Percentiles rank a stretch among this genome's conserved stretches.
These are phyloP conservation scores for Muschampia plurimacula DNA, from an alignment of 2,888 invertebrate species.

Conservation along the genomic window DNA sequence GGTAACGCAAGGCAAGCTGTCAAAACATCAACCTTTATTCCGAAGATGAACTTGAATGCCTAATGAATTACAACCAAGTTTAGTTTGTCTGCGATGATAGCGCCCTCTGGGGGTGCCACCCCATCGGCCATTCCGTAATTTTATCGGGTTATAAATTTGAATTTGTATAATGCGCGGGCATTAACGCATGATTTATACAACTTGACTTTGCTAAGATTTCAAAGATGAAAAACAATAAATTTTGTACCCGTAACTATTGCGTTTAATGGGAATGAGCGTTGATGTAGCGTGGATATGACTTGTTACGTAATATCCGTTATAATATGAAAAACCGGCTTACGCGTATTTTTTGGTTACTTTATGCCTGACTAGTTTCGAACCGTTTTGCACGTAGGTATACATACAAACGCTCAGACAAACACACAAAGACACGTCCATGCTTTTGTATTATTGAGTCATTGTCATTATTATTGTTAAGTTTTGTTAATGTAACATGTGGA, in stretches of 20 bases:
- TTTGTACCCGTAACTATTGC: constrained; percentile 82
- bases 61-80: constrained; percentile 80
- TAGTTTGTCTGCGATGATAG: constrained; percentile 65
- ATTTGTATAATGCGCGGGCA: constrained; percentile 84
- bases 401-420: too few relatives aligned
- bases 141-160: constrained; percentile 87
- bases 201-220: constrained; percentile 85
- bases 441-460: too few relatives aligned
- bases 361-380: too few relatives aligned
- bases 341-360: too few relatives aligned
- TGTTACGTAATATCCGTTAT: constrained; percentile 7
- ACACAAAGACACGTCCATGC: too few relatives aligned
- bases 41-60: constrained; percentile 46
- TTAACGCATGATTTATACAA: constrained; percentile 85
- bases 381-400: too few relatives aligned
- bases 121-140: constrained; percentile 81
- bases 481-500: too few relatives aligned
- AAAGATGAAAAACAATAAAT: constrained; percentile 86
- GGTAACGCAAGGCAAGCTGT: neutral
- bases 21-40: constrained; percentile 37
- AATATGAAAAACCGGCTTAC: too few relatives aligned
- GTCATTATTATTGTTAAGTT: too few relatives aligned
- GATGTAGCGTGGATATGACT: constrained; percentile 56
- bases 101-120: constrained; percentile 59
- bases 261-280: constrained; percentile 68